Evolutionary conservation across 2,888 invertebrate genomes (phyloP).

Genomic region (Phaedon cochleariae): DNA sequence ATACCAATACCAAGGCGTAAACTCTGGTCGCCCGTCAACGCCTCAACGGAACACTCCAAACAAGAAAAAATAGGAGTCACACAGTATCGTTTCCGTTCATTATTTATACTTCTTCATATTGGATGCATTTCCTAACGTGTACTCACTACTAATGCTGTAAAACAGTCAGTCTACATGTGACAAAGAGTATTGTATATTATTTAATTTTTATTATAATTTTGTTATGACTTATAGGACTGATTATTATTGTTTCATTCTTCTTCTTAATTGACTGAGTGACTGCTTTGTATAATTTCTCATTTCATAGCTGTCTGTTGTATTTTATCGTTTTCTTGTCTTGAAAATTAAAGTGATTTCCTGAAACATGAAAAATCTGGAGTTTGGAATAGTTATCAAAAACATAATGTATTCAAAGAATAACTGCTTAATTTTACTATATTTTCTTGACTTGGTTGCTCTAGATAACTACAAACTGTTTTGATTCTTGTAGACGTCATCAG

Average conservation of each 20-base stretch:
- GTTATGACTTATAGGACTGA: slow-evolving; percentile 36
- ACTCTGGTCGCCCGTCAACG: slow-evolving; percentile 85
- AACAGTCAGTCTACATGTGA: slow-evolving; percentile 46
- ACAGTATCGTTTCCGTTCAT: slow-evolving; percentile 28
- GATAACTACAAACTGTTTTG: no score
- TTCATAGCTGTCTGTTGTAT: slow-evolving; percentile 5
- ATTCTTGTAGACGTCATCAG: no score
- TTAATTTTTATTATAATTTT: slow-evolving; percentile 46
- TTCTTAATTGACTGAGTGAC: slow-evolving; percentile 21
- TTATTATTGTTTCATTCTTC: slow-evolving; percentile 21
- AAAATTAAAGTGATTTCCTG: not conserved
- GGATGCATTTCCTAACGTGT: slow-evolving; percentile 42
- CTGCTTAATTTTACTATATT: no score
- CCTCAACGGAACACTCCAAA: slow-evolving; percentile 77
- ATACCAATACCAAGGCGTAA: slow-evolving; percentile 93
- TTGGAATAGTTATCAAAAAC: no score
- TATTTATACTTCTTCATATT: slow-evolving; percentile 35
- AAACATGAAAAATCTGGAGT: not conserved
- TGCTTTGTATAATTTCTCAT: slow-evolving; percentile 25
- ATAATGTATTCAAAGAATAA: no score
- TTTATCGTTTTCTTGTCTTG: not conserved
- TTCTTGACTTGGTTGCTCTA: no score
- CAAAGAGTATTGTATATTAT: slow-evolving; percentile 47
- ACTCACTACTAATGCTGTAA: slow-evolving; percentile 42
- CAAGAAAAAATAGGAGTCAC: slow-evolving; percentile 70